phyloP scores from a whole-genome alignment of 1,140 invertebrate species.

The Drosophila equinoxialis region DNA sequence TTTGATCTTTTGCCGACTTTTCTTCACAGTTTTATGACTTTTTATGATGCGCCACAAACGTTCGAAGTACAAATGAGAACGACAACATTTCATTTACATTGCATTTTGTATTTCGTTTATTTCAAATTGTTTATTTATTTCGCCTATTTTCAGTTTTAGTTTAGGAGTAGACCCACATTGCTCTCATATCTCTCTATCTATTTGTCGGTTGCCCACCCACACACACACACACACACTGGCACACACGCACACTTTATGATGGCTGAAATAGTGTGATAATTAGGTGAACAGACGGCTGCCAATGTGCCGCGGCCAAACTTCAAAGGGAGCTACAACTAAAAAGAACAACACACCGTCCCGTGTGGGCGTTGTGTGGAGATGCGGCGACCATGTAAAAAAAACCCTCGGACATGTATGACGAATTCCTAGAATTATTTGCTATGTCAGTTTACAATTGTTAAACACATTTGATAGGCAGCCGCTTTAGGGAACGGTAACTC shows the following conservation, averaged over 20 bases:
- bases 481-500: conserved; percentile 3
- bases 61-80: background rate
- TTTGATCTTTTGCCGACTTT: conserved; percentile 20
- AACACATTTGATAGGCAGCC: conserved; percentile 11
- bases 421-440: conserved; percentile 21
- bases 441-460: conserved; percentile 21
- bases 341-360: background rate
- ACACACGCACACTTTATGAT: conserved; percentile 15
- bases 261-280: conserved; percentile 28
- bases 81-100: conserved; percentile 26
- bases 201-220: conserved; percentile 15
- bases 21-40: conserved; percentile 23
- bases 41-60: conserved; percentile 23
- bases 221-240: conserved; percentile 3
- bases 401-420: conserved; percentile 9
- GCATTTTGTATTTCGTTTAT: conserved; percentile 10
- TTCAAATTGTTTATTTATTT: conserved; percentile 28
- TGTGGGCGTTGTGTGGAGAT: background rate
- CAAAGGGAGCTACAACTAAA: conserved; percentile 12
- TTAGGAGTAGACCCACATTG: conserved; percentile 13
- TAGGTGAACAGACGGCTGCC: conserved; percentile 24
- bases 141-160: conserved; percentile 22
- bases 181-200: conserved; percentile 9
- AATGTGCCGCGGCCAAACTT: conserved; percentile 17
- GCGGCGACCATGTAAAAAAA: conserved; percentile 12